Conservation (phyloP, 2,797 vertebrate species). For the Alcedo atthis region DNA sequence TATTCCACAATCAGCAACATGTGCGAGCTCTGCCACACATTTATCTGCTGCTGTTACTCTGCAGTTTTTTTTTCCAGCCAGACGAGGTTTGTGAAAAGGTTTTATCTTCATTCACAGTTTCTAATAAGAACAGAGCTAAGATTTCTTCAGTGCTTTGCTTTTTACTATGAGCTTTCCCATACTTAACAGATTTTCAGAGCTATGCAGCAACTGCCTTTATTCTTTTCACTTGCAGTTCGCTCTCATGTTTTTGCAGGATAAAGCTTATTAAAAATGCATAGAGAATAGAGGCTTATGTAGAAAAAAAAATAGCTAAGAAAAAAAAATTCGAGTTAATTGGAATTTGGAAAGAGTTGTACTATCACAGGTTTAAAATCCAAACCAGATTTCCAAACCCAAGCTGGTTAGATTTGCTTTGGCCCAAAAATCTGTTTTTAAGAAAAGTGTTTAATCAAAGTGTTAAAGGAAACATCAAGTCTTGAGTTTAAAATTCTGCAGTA, state of each 20-base stretch:
- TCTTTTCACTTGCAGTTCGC: not conserved
- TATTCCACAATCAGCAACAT: fast-evolving
- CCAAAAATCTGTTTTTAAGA: slow-evolving; percentile 5
- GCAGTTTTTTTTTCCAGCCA: not conserved
- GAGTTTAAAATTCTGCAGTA: not conserved
- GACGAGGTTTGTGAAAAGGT: not conserved
- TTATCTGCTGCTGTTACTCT: not conserved
- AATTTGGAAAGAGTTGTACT: slow-evolving; percentile 23
- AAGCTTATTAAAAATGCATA: slow-evolving; percentile 66
- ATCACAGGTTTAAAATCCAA: slow-evolving; percentile 25
- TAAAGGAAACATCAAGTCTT: slow-evolving; percentile 19
- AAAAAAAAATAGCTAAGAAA: not conserved
- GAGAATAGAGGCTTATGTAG: slow-evolving; percentile 49
- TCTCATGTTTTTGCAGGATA: slow-evolving; percentile 63
- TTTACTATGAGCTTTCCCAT: not conserved
- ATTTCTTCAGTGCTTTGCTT: not conserved
- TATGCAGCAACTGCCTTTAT: slow-evolving; percentile 22
- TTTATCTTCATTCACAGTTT: slow-evolving; percentile 48
- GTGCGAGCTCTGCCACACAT: not conserved
- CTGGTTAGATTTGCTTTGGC: slow-evolving; percentile 35
- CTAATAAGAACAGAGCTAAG: not conserved
- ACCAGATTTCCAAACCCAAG: slow-evolving; percentile 20
- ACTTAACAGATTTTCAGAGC: slow-evolving; percentile 33
- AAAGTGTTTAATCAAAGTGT: not conserved
- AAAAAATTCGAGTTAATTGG: slow-evolving; percentile 29